Conservation (phyloP, 1,140 invertebrate genomes). For the Trachelipus rathkii region DNA sequence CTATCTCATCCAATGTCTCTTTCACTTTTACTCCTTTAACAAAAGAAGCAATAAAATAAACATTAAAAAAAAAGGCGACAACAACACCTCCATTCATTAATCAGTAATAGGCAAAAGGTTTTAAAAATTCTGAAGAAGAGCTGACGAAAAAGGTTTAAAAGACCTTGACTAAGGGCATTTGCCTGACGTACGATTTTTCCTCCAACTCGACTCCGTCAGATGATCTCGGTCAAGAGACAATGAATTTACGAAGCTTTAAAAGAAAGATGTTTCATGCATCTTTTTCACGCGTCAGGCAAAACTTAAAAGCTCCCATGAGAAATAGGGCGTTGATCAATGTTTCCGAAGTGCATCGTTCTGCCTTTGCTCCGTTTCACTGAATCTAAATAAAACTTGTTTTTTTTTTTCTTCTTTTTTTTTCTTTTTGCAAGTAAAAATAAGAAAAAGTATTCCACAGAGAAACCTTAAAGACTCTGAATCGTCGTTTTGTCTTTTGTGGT, state of each 20-base stretch:
- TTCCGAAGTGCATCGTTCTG: not conserved
- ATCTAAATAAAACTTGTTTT: not conserved
- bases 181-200: no score
- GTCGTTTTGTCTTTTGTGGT: slow-evolving; percentile 4
- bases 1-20: no score
- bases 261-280: not conserved
- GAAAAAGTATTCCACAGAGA: not conserved
- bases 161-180: no score
- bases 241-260: not conserved
- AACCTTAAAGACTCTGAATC: not conserved
- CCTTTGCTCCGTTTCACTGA: not conserved
- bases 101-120: no score
- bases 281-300: not conserved
- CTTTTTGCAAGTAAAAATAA: not conserved
- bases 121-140: no score
- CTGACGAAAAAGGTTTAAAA: no score
- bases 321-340: slow-evolving; percentile 9
- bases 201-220: no score
- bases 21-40: no score
- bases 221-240: not conserved
- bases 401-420: no score
- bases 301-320: not conserved
- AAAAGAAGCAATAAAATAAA: no score
- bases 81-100: no score
- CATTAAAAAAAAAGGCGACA: no score